These are phyloP conservation scores for Macropodus opercularis DNA, from an alignment of 2,797 vertebrate species.

Conservation along the genomic window DNA sequence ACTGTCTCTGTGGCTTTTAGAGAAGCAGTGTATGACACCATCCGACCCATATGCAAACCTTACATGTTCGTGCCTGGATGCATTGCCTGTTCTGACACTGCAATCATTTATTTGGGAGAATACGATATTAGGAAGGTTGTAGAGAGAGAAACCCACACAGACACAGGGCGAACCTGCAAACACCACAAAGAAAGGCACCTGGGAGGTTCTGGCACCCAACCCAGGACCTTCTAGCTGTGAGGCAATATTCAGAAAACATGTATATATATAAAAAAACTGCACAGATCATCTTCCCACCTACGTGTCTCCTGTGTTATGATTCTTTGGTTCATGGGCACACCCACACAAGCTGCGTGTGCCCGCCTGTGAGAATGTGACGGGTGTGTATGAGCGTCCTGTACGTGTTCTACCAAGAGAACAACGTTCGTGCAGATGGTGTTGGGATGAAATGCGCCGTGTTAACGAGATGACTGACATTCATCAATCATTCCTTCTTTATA, in stretches of 20 bases:
- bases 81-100: background rate
- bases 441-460: conserved; percentile 31
- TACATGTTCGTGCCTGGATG: background rate
- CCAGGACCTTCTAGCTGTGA: too few relatives aligned
- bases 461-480: conserved; percentile 27
- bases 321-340: conserved; percentile 24
- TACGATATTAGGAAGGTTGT: too few relatives aligned
- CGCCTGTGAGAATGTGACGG: conserved; percentile 13
- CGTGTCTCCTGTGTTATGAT: conserved; percentile 28
- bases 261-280: too few relatives aligned
- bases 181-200: too few relatives aligned
- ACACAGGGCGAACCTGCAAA: too few relatives aligned
- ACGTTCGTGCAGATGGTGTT: conserved; percentile 66
- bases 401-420: conserved; percentile 26
- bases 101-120: too few relatives aligned
- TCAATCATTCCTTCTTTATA: conserved; percentile 33
- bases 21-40: too few relatives aligned
- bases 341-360: conserved; percentile 36
- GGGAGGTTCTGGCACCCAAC: too few relatives aligned
- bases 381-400: conserved; percentile 14
- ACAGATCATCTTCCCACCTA: conserved; percentile 29
- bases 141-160: too few relatives aligned
- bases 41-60: too few relatives aligned
- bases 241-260: too few relatives aligned
- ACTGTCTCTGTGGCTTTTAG: too few relatives aligned